These are phyloP conservation scores for Babyrousa celebensis DNA, from an alignment of 2,797 vertebrate species.

Conservation along the genomic window DNA sequence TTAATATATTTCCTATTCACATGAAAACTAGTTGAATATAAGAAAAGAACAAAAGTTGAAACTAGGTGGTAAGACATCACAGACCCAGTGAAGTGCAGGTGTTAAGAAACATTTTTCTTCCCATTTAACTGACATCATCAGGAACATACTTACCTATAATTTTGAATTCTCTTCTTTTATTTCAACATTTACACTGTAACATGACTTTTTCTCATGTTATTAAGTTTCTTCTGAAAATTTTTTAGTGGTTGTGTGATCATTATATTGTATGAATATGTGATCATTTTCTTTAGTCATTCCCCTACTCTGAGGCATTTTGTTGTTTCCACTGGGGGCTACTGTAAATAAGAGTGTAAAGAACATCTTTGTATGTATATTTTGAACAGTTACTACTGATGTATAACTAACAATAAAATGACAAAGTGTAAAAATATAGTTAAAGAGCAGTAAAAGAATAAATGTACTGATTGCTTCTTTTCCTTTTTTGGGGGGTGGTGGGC, in stretches of 20 bases:
- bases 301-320: neutral
- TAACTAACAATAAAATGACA: neutral
- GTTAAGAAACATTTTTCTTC: neutral
- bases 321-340: neutral
- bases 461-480: neutral
- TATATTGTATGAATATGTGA: neutral
- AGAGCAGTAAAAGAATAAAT: conserved; percentile 1
- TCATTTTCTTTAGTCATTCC: neutral
- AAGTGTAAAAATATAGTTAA: neutral
- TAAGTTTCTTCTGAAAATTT: neutral
- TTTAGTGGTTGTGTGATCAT: neutral
- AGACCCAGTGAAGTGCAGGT: neutral
- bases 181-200: neutral
- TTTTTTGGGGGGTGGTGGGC: too few species aligned
- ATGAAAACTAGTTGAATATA: neutral
- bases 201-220: neutral
- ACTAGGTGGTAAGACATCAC: neutral
- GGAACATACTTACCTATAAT: neutral
- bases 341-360: neutral
- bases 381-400: neutral
- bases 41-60: conserved; percentile 8
- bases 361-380: neutral
- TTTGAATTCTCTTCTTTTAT: conserved; percentile 19
- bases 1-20: conserved; percentile 38
- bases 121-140: neutral